Conservation (phyloP, 2,888 invertebrate species). For the Caradrina clavipalpis region DNA sequence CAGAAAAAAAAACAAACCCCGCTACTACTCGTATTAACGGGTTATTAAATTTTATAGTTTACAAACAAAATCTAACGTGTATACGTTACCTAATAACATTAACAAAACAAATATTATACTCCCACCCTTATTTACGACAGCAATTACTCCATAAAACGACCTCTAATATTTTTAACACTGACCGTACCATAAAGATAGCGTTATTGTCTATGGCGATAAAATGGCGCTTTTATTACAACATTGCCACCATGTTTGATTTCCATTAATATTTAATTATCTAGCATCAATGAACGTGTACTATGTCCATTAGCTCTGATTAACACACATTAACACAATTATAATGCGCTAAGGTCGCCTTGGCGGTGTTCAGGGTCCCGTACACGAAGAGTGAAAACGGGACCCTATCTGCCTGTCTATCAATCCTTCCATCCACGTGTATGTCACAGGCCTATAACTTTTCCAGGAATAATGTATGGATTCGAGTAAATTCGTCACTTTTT, state of each 20-base stretch:
- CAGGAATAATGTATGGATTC: no score
- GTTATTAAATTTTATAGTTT: background rate
- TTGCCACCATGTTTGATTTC: constrained; percentile 49
- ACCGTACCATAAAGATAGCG: constrained; percentile 46
- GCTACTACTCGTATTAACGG: background rate
- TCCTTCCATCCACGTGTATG: background rate
- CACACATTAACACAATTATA: constrained; percentile 7
- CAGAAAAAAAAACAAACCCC: no score
- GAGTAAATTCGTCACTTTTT: no score
- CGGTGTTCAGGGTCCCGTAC: background rate
- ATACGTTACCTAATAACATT: background rate
- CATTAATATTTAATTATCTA: constrained; percentile 53
- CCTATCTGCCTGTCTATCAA: background rate
- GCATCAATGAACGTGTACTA: constrained; percentile 30
- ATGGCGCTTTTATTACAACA: constrained; percentile 50
- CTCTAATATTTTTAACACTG: constrained; percentile 30
- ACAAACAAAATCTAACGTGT: background rate
- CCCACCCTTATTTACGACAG: constrained; percentile 25
- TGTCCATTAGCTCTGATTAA: constrained; percentile 46
- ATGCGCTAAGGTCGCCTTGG: background rate
- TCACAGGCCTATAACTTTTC: no score
- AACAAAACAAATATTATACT: background rate
- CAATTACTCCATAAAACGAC: constrained; percentile 15
- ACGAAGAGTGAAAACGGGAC: background rate
- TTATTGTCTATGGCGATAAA: constrained; percentile 41